phyloP scores from a whole-genome alignment of 2,888 invertebrate genomes.

The Pyrrhia umbra region DNA sequence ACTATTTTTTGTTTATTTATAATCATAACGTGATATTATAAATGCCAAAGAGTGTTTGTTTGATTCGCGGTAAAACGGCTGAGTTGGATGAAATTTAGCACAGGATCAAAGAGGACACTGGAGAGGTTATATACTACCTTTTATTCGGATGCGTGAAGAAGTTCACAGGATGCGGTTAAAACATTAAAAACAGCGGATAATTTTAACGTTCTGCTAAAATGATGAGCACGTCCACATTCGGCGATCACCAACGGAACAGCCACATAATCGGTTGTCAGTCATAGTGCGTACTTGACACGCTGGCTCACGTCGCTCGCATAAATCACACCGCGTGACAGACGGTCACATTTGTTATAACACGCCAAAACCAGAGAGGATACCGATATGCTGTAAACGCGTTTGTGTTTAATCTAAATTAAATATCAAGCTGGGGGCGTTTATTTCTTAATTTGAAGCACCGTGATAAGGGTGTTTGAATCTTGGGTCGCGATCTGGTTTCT shows the following conservation, averaged over 20 bases:
- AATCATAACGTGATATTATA: no score
- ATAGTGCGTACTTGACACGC: constrained; percentile 33
- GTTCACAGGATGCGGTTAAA: no score
- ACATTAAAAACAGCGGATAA: no score
- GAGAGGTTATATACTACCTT: no score
- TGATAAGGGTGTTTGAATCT: constrained; percentile 16
- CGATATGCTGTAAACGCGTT: constrained; percentile 23
- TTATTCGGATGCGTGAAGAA: no score
- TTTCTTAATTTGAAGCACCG: constrained; percentile 19
- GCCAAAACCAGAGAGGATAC: constrained; percentile 18
- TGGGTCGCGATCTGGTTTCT: constrained; percentile 19
- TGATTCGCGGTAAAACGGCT: no score
- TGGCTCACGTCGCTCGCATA: constrained; percentile 35
- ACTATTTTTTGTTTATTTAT: no score
- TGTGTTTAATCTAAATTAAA: constrained; percentile 48
- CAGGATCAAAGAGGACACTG: no score
- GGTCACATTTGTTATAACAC: constrained; percentile 41
- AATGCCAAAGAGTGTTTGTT: no score
- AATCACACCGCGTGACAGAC: constrained; percentile 39
- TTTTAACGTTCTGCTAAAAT: no score
- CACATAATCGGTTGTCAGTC: constrained; percentile 34
- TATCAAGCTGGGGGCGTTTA: constrained; percentile 32
- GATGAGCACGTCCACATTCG: constrained; percentile 1
- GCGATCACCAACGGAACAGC: constrained; percentile 18
- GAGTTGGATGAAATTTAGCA: no score